Conservation (phyloP, 2,888 invertebrate species). For the Drosophila cognata region DNA sequence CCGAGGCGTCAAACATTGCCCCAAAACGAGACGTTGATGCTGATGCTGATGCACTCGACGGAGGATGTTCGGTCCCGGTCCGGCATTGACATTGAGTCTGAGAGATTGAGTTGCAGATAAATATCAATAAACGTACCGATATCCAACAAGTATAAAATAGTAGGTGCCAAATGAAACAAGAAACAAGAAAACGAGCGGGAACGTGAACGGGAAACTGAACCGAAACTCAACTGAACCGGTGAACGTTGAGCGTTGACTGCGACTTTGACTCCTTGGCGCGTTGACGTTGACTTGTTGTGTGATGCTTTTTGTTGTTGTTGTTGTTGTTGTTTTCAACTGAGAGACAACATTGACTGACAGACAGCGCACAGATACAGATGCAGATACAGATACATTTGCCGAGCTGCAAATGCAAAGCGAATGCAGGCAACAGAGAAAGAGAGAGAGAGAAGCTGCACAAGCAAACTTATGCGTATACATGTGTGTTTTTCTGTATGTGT, state of each 20-base stretch:
- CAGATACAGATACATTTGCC: constrained; percentile 19
- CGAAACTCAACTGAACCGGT: constrained; percentile 22
- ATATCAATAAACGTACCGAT: constrained; percentile 38
- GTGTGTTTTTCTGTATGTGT: constrained; percentile 10
- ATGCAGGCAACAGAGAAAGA: constrained; percentile 17
- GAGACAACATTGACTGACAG: constrained; percentile 56
- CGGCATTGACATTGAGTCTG: constrained; percentile 71
- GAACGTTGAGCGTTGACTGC: constrained; percentile 27
- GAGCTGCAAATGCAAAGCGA: constrained; percentile 36
- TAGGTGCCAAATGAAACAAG: constrained; percentile 46
- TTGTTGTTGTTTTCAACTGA: constrained; percentile 1
- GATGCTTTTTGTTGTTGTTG: constrained; percentile 33
- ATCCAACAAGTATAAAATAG: constrained; percentile 19
- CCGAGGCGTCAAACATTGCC: constrained; percentile 45
- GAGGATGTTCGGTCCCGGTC: constrained; percentile 14
- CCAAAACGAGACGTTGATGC: constrained; percentile 31
- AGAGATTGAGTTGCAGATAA: constrained; percentile 71
- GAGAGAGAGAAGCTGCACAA: constrained; percentile 54
- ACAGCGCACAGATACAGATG: constrained; percentile 50
- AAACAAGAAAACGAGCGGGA: neutral
- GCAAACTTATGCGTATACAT: constrained; percentile 19
- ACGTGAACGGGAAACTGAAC: constrained; percentile 4
- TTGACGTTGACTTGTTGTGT: constrained; percentile 72
- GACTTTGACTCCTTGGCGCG: constrained; percentile 67
- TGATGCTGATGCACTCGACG: constrained; percentile 46